phyloP scores from a whole-genome alignment of 2,888 invertebrate species.

The Zeuzera pyrina region DNA sequence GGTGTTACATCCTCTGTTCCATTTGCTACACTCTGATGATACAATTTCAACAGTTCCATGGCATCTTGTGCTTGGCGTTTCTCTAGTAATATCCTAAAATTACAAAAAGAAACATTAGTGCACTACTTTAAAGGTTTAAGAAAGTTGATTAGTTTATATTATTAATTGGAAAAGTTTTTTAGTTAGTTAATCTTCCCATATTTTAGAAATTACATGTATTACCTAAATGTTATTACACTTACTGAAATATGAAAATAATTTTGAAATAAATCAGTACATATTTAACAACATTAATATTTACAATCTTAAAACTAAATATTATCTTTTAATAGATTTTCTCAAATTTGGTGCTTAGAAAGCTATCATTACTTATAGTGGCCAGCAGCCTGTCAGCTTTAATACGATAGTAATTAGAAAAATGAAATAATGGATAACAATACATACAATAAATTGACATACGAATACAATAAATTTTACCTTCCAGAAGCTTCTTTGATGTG shows the following conservation, averaged over 20 bases:
- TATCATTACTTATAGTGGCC: too few species aligned
- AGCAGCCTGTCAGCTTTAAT: too few species aligned
- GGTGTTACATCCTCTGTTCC: constrained; percentile 64
- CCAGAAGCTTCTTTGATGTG: constrained; percentile 89
- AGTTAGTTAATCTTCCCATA: too few species aligned
- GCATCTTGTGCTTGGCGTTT: constrained; percentile 91
- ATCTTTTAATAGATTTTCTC: too few species aligned
- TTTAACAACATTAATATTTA: too few species aligned
- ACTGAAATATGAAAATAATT: too few species aligned
- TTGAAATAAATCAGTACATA: too few species aligned
- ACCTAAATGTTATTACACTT: too few species aligned
- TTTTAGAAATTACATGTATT: too few species aligned
- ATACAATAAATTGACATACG: constrained; percentile 10
- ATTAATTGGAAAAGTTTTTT: not conserved
- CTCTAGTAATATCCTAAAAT: constrained; percentile 80
- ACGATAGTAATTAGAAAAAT: too few species aligned
- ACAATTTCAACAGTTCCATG: constrained; percentile 86
- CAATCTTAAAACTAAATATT: too few species aligned
- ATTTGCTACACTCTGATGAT: constrained; percentile 72
- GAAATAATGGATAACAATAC: constrained; percentile 6
- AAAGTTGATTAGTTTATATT: not conserved
- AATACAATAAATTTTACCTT: constrained; percentile 55
- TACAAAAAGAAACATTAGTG: constrained; percentile 29
- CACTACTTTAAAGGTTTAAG: not conserved
- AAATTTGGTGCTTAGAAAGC: too few species aligned